Conservation (phyloP, 1,140 invertebrate genomes). For the Adoxophyes honmai region DNA sequence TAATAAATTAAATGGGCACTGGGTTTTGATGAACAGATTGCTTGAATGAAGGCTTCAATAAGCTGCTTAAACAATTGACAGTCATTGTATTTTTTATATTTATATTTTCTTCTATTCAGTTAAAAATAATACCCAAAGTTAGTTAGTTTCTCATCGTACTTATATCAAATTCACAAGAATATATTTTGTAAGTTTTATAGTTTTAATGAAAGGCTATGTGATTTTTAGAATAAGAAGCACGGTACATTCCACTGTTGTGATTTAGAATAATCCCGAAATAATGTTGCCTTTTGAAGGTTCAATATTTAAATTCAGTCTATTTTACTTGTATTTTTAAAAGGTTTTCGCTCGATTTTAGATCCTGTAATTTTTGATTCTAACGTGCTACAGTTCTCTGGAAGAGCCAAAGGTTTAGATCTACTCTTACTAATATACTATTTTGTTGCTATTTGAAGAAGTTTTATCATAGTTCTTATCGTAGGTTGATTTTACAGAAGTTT, state of each 20-base stretch:
- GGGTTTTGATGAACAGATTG: too few species aligned
- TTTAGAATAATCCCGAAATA: slow-evolving; percentile 44
- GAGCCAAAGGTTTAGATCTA: slow-evolving; percentile 12
- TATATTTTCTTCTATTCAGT: too few species aligned
- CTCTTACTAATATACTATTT: slow-evolving; percentile 5
- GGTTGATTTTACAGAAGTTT: slow-evolving; percentile 29
- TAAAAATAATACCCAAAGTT: too few species aligned
- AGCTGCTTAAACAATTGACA: too few species aligned
- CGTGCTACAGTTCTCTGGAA: background rate
- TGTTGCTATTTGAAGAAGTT: slow-evolving; percentile 7
- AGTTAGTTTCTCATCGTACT: too few species aligned
- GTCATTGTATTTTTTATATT: too few species aligned
- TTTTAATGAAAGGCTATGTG: slow-evolving; percentile 59
- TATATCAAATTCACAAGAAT: background rate
- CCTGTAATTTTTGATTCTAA: slow-evolving; percentile 2
- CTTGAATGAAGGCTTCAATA: too few species aligned
- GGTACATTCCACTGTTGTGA: slow-evolving; percentile 72
- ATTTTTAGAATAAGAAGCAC: slow-evolving; percentile 64
- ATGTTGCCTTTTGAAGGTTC: slow-evolving; percentile 32
- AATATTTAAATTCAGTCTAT: slow-evolving; percentile 18
- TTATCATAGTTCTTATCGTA: slow-evolving; percentile 14
- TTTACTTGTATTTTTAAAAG: slow-evolving; percentile 18
- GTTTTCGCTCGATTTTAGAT: slow-evolving; percentile 14
- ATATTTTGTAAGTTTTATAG: slow-evolving; percentile 26
- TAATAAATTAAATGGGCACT: too few species aligned